phyloP scores from a whole-genome alignment of 2,113 vertebrate species.

The Macquaria ambigua region DNA sequence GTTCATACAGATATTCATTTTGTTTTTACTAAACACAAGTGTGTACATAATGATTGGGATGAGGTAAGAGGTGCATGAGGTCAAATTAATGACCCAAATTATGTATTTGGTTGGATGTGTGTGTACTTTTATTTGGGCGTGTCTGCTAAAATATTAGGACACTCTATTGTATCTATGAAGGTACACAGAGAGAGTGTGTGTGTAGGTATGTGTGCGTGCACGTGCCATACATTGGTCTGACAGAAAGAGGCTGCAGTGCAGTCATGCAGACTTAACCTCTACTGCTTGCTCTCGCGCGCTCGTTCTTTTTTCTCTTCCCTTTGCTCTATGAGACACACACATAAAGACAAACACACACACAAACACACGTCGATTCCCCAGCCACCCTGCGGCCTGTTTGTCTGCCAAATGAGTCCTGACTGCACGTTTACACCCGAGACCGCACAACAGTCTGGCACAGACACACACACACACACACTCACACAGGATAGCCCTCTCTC shows the following conservation, averaged over 20 bases:
- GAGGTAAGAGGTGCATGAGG: not conserved
- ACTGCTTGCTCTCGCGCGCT: conserved; percentile 61
- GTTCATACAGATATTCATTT: not conserved
- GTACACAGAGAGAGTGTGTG: not conserved
- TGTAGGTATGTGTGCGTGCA: conserved; percentile 29
- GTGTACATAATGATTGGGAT: not conserved
- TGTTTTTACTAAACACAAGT: not conserved
- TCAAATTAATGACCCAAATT: not conserved
- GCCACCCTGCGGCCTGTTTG: conserved; percentile 83
- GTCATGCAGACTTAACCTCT: conserved; percentile 80
- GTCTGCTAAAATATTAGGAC: conserved; percentile 4
- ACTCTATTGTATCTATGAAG: not conserved
- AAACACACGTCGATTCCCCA: conserved; percentile 79
- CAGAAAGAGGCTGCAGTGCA: conserved; percentile 80
- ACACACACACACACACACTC: conserved; percentile 53
- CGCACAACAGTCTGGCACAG: conserved; percentile 74
- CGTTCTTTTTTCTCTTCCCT: conserved; percentile 65
- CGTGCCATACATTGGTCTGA: conserved; percentile 61
- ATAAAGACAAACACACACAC: conserved; percentile 68
- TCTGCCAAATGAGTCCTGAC: conserved; percentile 86
- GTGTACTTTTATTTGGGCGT: not conserved
- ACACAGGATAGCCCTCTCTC: conserved; percentile 73
- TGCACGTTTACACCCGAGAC: conserved; percentile 84
- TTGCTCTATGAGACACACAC: conserved; percentile 76
- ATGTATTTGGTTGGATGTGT: not conserved